Evolutionary conservation across 2,888 invertebrate species (phyloP).

Genomic region (Osmoderma eremita): DNA sequence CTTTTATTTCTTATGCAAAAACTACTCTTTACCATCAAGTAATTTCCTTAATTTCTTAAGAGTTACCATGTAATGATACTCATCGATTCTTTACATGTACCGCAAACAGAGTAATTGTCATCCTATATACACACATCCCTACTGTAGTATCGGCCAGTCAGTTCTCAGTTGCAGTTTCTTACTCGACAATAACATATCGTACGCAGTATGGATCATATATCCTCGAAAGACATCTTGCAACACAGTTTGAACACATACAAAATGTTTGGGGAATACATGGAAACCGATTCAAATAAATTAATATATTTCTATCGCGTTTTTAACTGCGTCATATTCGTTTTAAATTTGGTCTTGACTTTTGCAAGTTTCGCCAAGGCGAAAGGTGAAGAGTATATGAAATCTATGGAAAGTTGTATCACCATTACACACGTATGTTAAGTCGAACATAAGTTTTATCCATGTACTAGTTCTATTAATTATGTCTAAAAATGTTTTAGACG

Average conservation of each 20-base stretch:
- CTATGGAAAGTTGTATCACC: slow-evolving; percentile 18
- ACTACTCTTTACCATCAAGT: no score
- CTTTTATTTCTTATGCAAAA: no score
- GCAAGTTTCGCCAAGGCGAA: slow-evolving; percentile 20
- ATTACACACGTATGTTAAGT: slow-evolving; percentile 23
- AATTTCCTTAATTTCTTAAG: no score
- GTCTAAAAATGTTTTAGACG: slow-evolving; percentile 12
- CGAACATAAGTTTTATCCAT: background rate
- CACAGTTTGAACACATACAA: slow-evolving; percentile 24
- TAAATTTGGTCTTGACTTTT: slow-evolving; percentile 8
- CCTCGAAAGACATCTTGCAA: slow-evolving; percentile 17
- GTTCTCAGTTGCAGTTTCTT: no score
- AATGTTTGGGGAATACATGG: slow-evolving; percentile 24
- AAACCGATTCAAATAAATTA: background rate
- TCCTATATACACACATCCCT: no score
- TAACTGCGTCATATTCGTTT: slow-evolving; percentile 12
- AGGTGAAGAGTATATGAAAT: slow-evolving; percentile 32
- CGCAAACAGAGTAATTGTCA: no score
- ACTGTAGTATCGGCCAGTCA: no score
- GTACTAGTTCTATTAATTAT: background rate
- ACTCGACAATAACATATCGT: no score
- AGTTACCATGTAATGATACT: no score
- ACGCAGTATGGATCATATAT: background rate
- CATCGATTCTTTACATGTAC: no score
- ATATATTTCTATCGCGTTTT: slow-evolving; percentile 11